Percentiles rank a stretch among this genome's conserved stretches.
Conservation (phyloP, 2,113 vertebrate genomes). For the Alces alces region DNA sequence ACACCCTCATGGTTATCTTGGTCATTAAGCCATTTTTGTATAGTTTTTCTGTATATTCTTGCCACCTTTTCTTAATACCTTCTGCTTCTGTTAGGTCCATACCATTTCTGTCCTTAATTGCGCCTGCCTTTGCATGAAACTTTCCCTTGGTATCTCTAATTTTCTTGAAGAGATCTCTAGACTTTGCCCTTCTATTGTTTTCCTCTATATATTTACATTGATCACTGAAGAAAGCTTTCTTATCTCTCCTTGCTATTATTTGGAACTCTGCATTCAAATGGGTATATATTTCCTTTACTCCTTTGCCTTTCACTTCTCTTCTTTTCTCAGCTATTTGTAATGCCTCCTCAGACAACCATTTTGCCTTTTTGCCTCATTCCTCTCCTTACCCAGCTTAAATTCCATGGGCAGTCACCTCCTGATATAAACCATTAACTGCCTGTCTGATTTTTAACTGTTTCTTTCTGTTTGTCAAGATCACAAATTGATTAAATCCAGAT, state of each 20-base stretch:
- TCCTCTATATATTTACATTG: background rate
- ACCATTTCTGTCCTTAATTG: background rate
- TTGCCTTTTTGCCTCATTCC: background rate
- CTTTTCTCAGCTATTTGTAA: background rate
- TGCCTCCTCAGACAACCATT: background rate
- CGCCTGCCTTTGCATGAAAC: background rate
- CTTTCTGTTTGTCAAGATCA: background rate
- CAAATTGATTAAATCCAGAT: background rate
- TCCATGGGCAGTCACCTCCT: background rate
- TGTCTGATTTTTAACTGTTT: background rate
- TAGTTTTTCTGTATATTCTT: background rate
- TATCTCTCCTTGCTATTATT: background rate
- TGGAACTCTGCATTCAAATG: background rate
- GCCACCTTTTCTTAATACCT: background rate
- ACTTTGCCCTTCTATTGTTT: background rate
- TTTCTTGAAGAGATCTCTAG: background rate
- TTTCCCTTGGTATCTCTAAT: background rate
- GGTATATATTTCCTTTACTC: background rate
- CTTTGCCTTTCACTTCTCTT: background rate
- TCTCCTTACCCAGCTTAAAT: background rate
- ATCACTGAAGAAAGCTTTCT: background rate
- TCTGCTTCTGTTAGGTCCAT: background rate
- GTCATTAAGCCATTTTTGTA: background rate
- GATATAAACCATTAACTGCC: background rate
- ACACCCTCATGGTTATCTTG: background rate